These are phyloP conservation scores for Archilochus colubris DNA, from an alignment of 2,113 vertebrate species.

Conservation along the genomic window DNA sequence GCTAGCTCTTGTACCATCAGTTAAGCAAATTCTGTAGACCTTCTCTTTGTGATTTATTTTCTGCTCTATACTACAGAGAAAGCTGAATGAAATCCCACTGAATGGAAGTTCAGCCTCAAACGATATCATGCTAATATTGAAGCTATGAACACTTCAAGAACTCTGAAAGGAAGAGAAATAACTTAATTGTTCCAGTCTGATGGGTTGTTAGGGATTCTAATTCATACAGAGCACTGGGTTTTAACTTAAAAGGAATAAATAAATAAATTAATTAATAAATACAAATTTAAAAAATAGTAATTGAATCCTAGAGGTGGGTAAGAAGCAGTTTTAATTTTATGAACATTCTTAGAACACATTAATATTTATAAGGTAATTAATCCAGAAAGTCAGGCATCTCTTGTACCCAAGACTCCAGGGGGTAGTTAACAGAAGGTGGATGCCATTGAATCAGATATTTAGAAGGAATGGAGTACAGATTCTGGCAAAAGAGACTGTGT, in stretches of 20 bases:
- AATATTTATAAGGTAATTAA: slow-evolving; percentile 1
- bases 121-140: neutral
- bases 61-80: neutral
- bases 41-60: neutral
- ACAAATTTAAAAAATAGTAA: neutral
- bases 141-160: neutral
- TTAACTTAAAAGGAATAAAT: neutral
- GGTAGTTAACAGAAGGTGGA: neutral
- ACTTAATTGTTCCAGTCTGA: neutral
- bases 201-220: neutral
- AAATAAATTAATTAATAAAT: neutral
- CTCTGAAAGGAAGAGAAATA: slow-evolving; percentile 1
- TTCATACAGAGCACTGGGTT: neutral
- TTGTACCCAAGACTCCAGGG: neutral
- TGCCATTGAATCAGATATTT: neutral
- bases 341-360: neutral
- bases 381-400: neutral
- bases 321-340: neutral
- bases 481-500: neutral
- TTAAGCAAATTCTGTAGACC: neutral
- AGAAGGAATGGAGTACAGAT: neutral
- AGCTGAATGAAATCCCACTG: neutral
- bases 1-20: neutral
- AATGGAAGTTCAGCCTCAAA: neutral
- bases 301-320: neutral